Evolutionary conservation across 2,113 vertebrate genomes (phyloP), one percentile per base, ranked within the genome.

Genomic region (Tympanuchus pallidicinctus): DNA sequence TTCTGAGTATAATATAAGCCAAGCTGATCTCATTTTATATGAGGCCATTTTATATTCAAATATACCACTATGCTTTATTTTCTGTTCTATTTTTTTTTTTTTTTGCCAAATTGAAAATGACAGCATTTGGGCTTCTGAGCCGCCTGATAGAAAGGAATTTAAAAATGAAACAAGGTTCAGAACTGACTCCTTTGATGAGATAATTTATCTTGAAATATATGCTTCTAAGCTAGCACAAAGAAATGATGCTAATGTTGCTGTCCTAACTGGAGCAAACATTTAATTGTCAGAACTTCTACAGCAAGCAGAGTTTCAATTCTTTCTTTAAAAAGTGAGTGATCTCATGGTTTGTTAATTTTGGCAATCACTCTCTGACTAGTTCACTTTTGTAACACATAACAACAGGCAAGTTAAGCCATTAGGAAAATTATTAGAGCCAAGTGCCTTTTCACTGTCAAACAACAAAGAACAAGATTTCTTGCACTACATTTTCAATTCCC

Each of bases 21-120:
- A 97, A 97, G 57, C 92, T 96, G 95, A 95, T 90, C 73, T 97
- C 88, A 95, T 93, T 94, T 96, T 95, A 90, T 93, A 83, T 64
- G 63, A 94, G 95, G 54, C 82, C 89, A 84, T 90, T 96, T 94
- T 60, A 83, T 90, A 79, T 82, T 92, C 69, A 90, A 95, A 96
- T 97, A 90, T 76, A 94, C 76, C 65, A 77, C 65, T 75, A 52
- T 89, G 85, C 87, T 92, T 92, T 94, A 88, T 86, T 96, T 97
- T 97, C 97, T 97, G 45, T 43, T 43, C 42, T 43, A 16, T 43
- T 16, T 43, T 16, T 43, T 38, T 38, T 42, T 42, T 42, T 42
- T 42, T 42, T 42, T 42, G 4, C 94, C 80, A 96, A 96, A 96
- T 92, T 65, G 89, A 90, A 94, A 92, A 92, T 84, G 63, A 30